Percentiles rank a stretch among this genome's conserved stretches.
Evolutionary conservation across 1,140 invertebrate species (phyloP).

Genomic region (Triops longicaudatus): DNA sequence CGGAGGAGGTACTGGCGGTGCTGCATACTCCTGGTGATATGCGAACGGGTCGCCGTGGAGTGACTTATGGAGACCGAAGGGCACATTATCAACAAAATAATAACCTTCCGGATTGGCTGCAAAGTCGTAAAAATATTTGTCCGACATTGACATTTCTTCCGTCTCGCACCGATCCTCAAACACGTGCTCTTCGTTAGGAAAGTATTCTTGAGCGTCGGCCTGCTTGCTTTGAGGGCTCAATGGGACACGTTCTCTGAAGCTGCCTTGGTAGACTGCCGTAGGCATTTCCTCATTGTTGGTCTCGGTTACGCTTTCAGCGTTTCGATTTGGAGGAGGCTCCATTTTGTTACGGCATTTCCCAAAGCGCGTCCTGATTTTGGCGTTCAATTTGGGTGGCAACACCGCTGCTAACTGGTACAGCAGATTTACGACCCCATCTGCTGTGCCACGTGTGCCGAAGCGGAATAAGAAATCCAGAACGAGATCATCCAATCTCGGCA

Average conservation of each 20-base stretch:
- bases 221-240: background rate
- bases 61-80: background rate
- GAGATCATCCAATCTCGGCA: background rate
- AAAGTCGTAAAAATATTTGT: background rate
- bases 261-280: background rate
- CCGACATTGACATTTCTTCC: conserved; percentile 11
- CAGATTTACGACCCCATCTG: background rate
- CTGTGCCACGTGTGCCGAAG: background rate
- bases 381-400: background rate
- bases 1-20: background rate
- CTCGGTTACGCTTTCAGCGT: background rate
- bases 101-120: background rate
- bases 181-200: background rate
- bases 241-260: background rate
- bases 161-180: background rate
- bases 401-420: background rate
- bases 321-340: background rate
- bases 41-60: background rate
- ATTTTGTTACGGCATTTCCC: background rate
- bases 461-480: conserved; percentile 7
- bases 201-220: background rate
- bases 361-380: background rate
- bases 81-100: background rate
- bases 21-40: background rate
- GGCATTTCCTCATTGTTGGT: background rate